Percentiles rank a stretch among this genome's conserved stretches.
Conservation (phyloP, 2,797 vertebrate species). For the Ptychobarbus kaznakovi region DNA sequence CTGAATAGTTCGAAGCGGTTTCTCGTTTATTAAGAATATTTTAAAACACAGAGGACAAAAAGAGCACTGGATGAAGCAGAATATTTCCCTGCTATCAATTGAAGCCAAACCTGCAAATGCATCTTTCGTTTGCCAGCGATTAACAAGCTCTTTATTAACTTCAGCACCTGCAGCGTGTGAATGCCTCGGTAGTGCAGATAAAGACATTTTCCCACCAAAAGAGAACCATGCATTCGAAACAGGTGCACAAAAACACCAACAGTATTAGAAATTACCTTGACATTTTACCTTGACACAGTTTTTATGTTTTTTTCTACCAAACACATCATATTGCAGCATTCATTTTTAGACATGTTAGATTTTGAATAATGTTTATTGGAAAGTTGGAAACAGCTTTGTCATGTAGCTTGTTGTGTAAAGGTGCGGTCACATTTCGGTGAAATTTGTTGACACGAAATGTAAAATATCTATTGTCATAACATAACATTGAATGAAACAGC, state of each 20-base stretch:
- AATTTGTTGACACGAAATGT: background rate
- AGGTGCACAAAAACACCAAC: background rate
- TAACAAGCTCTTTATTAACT: slow-evolving; percentile 16
- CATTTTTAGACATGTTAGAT: background rate
- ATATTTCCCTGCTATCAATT: slow-evolving; percentile 14
- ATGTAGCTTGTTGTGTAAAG: background rate
- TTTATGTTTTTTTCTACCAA: background rate
- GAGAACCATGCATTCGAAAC: background rate
- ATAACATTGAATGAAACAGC: background rate
- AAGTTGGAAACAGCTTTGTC: background rate
- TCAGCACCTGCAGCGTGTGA: background rate
- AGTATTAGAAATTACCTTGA: background rate
- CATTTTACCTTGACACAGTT: background rate
- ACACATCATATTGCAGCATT: background rate
- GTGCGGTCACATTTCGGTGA: background rate
- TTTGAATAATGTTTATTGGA: background rate
- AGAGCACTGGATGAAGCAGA: slow-evolving; percentile 7
- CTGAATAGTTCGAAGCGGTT: background rate
- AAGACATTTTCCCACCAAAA: background rate
- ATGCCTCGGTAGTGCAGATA: background rate
- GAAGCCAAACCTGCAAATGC: slow-evolving; percentile 10
- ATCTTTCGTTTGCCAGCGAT: slow-evolving; percentile 6
- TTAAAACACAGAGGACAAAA: background rate
- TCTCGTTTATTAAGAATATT: background rate
- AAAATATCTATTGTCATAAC: background rate